Evolutionary conservation across 2,113 vertebrate genomes (phyloP), one percentile per base, ranked within the genome.

Genomic region (Origma solitaria): DNA sequence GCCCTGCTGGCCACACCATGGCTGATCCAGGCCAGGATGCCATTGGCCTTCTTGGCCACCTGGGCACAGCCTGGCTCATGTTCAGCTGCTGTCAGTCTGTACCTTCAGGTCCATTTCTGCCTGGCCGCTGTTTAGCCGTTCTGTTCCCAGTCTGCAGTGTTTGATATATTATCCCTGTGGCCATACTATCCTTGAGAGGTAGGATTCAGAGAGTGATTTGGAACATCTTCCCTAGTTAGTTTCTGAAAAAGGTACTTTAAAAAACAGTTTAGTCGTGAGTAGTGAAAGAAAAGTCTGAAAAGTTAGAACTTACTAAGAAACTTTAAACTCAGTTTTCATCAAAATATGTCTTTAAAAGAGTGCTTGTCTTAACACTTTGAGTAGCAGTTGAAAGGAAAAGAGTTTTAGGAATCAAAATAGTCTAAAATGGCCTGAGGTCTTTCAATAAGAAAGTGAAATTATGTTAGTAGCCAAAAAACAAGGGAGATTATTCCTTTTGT

Each of bases 1-100:
- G 0, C 1, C 11, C 40, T 45, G n/a, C 40, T 64, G 40, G 28
- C 40, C n/a, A 24, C 28, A n/a, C 8, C 10, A 1, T 11, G 56
- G n/a, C 24, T 65, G 42, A 1, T 7, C 0, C 30, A 65, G 60
- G 15, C 35, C 50, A 65, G 42, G 35, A 24, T 75, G 51, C 15
- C 70, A 49, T 1, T 49, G 16, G 5, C 13, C 13, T 20, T 75
- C 35, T 11, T 66, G 60, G 24, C 30, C 30, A 20, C 16, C 31
- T 50, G 61, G 35, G 35, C 25, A 76, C 51, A 1, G 5, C 50
- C 44, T 75, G 42, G 24, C 10, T 14, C 25, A 14, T 31, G 51
- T 17, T 37, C 71, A 58, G 44, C 44, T 44, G 13, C 44, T 50
- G 13, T 18, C 53, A 3, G 0, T 22, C 31, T 35, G 3, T 17